phyloP scores from a whole-genome alignment of 2,797 vertebrate genomes.

The Neopelma chrysocephalum region DNA sequence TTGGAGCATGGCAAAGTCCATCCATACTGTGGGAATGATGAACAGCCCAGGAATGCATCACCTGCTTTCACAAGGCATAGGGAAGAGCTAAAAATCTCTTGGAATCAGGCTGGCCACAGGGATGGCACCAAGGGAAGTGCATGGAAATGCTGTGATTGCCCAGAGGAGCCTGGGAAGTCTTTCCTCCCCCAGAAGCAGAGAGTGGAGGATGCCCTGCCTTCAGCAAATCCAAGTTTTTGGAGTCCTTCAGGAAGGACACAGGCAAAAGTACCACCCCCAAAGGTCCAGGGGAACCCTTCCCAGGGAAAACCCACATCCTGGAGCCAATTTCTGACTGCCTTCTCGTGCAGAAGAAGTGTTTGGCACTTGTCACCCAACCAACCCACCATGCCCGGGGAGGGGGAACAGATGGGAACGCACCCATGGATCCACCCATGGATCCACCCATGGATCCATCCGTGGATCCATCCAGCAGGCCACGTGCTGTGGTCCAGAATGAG shows the following conservation, averaged over 20 bases:
- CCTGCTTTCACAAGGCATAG: not conserved
- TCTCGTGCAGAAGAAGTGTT: not conserved
- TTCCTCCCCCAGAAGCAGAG: not conserved
- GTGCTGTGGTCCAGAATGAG: not conserved
- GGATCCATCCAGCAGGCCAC: not conserved
- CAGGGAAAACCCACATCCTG: not conserved
- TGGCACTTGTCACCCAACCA: not conserved
- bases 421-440: too few relatives aligned
- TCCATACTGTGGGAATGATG: not conserved
- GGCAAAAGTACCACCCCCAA: not conserved
- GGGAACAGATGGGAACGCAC: too few relatives aligned
- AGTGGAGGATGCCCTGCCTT: not conserved
- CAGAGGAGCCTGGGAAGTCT: not conserved
- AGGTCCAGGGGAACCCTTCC: not conserved
- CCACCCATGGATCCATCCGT: too few relatives aligned
- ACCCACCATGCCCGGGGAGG: fast-evolving
- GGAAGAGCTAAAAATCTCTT: not conserved
- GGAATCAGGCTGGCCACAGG: not conserved
- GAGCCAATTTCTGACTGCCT: not conserved
- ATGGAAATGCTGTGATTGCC: fast-evolving
- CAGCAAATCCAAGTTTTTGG: not conserved
- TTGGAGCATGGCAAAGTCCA: not conserved
- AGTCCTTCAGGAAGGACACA: not conserved
- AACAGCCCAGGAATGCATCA: fast-evolving
- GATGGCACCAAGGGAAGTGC: not conserved